A percentile compares a stretch with the other conserved stretches of the same genome.
Conservation (phyloP, 2,797 vertebrate genomes). For the Acipenser transmontanus region DNA sequence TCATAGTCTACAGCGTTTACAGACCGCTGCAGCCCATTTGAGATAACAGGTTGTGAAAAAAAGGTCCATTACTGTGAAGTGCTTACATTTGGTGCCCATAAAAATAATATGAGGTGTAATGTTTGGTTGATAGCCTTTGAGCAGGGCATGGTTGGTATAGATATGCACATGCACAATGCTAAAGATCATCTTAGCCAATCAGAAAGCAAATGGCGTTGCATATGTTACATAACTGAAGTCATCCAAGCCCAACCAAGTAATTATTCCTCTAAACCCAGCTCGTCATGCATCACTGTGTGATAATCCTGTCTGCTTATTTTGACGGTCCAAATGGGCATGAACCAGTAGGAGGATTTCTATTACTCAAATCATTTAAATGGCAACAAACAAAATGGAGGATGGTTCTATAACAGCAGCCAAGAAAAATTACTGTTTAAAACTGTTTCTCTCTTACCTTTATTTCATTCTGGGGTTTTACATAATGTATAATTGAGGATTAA, state of each 20-base stretch:
- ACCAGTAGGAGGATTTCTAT: no score
- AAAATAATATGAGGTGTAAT: slow-evolving; percentile 19
- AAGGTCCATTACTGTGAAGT: slow-evolving; percentile 16
- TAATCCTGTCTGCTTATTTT: no score
- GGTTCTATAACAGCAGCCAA: no score
- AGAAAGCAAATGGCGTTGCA: background rate
- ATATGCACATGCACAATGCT: slow-evolving; percentile 1
- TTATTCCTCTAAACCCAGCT: background rate
- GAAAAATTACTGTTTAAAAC: no score
- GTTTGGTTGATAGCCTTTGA: slow-evolving; percentile 10
- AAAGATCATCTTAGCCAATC: background rate
- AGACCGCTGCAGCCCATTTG: slow-evolving; percentile 47
- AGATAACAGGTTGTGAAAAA: slow-evolving; percentile 25
- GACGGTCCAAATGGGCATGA: no score
- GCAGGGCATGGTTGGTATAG: slow-evolving; percentile 11
- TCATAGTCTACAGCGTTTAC: slow-evolving; percentile 45
- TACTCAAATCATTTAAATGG: no score
- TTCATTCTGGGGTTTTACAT: no score
- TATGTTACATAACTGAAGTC: background rate
- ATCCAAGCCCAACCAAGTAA: background rate
- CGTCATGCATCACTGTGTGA: no score
- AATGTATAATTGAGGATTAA: no score
- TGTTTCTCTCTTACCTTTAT: no score
- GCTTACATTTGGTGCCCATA: slow-evolving; percentile 12
- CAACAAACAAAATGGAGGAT: no score